Conservation (phyloP, 2,888 invertebrate genomes). For the Lepidocyrtoides sp. region DNA sequence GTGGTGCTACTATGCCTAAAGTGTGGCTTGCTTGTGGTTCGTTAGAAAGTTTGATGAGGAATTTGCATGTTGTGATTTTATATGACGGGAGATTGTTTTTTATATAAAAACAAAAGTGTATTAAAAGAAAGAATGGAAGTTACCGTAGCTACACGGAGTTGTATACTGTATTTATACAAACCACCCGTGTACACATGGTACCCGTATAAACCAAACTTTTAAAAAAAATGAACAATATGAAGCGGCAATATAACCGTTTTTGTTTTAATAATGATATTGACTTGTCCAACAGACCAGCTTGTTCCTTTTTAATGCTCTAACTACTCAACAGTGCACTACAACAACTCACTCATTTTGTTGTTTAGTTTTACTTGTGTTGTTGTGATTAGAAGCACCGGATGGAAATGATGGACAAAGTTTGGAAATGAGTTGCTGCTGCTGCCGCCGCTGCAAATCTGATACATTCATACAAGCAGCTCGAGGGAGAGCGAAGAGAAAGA, state of each 20-base stretch:
- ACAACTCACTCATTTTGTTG: not conserved
- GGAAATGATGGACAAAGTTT: slow-evolving; percentile 62
- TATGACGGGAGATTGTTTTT: no score
- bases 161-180: not conserved
- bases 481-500: not conserved
- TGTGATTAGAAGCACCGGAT: slow-evolving; percentile 54
- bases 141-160: no score
- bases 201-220: no score
- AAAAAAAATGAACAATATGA: no score
- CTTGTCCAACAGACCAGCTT: not conserved
- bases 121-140: no score
- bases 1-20: no score
- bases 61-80: slow-evolving; percentile 49
- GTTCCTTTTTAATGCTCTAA: slow-evolving; percentile 32
- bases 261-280: slow-evolving; percentile 31
- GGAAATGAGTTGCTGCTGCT: slow-evolving; percentile 43
- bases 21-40: not conserved
- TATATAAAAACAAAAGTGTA: no score
- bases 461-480: not conserved
- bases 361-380: not conserved
- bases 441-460: no score
- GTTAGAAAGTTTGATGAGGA: slow-evolving; percentile 28
- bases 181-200: no score
- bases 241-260: slow-evolving; percentile 14
- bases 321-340: not conserved